Base-by-base conservation (phyloP, 35 echinoderm and acorn worm species). In the Antedon bifida region DNA sequence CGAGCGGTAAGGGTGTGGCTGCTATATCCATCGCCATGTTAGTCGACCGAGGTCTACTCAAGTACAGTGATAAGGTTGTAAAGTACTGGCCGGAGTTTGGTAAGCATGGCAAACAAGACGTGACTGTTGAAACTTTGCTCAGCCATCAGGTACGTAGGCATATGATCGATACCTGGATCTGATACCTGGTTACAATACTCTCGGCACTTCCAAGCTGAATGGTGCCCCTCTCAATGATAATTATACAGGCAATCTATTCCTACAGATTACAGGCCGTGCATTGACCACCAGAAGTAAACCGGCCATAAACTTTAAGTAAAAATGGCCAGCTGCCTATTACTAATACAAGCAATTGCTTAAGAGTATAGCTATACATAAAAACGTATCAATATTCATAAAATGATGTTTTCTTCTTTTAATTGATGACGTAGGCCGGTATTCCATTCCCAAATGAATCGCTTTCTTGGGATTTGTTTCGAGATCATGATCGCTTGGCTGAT, bases 81-180 rank as follows among this genome's bases (percentile, higher is more conserved):
- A 33, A 77, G 31, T 92, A 88, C 44, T 92, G 90, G 90, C 90
- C 90, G 17, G 90, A 92, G 33, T 92, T 92, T 85, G 85, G 81
- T 5, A 81, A 92, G 36, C 84, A 92, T 29, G 90, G 90, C 17
- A 92, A 92, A 75, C 81, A 92, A 29, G 87, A 92, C 19, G 84
- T 92, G 8, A 92, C 90, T 81, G 81, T 92, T 21, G 46, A 76
- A 34, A 38, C 35, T 77, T 75, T 91, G 0, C 28, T 91, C 3
- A 82, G 81, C 34, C 90, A 91, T 38, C 30, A 91, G 90, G 90
- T 88, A 56, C 36, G n/a, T n/a, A 42, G 35, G 3, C 7, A 34
- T n/a, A n/a, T n/a, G n/a, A n/a, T n/a, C n/a, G n/a, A n/a, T 73
- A n/a, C 13, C 14, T 14, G 14, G 13, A 26, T 78, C 26, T 26